Percentiles rank a stretch among this genome's conserved stretches.
Conservation (phyloP, 2,888 invertebrate genomes). For the Iphiclides podalirius region DNA sequence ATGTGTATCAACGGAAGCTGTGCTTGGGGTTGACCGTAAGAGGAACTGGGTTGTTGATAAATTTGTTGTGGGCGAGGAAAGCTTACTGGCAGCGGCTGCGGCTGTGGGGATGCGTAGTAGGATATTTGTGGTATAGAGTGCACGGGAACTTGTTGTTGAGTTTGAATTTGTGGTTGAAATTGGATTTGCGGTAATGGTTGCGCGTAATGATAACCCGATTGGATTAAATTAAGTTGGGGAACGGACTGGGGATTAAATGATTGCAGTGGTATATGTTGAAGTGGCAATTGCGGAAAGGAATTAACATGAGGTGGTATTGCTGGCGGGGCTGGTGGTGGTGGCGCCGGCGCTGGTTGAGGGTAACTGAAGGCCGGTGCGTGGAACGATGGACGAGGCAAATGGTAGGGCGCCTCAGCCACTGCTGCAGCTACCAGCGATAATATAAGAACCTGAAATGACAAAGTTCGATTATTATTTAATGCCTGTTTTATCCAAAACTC, state of each 20-base stretch:
- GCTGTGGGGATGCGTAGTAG: conserved; percentile 31
- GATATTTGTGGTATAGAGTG: conserved; percentile 31
- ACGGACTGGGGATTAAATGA: conserved; percentile 21
- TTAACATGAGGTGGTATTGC: conserved; percentile 3
- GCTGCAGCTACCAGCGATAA: conserved; percentile 56
- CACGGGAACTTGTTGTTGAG: conserved; percentile 27
- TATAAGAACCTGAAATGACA: conserved; percentile 49
- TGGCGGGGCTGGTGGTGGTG: conserved; percentile 33
- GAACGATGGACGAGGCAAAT: conserved; percentile 56
- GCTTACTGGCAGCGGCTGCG: conserved; percentile 31
- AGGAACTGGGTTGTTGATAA: conserved; percentile 21
- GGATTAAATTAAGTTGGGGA: conserved; percentile 17
- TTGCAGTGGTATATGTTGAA: conserved; percentile 19
- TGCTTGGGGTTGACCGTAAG: conserved; percentile 21
- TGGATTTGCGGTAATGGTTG: conserved; percentile 15
- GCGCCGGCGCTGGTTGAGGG: conserved; percentile 39
- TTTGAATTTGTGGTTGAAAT: conserved; percentile 11
- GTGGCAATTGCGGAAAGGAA: conserved; percentile 6
- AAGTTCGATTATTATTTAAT: background rate
- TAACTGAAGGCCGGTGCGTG: conserved; percentile 51
- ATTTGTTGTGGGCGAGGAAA: conserved; percentile 28
- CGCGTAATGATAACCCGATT: conserved; percentile 24
- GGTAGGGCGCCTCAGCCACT: conserved; percentile 65
- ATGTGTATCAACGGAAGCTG: conserved; percentile 26
- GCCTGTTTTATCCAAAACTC: background rate